A percentile compares a stretch with the other conserved stretches of the same genome.
Evolutionary conservation across 1,140 invertebrate genomes (phyloP).

Genomic region (Aphaenogaster rudis): DNA sequence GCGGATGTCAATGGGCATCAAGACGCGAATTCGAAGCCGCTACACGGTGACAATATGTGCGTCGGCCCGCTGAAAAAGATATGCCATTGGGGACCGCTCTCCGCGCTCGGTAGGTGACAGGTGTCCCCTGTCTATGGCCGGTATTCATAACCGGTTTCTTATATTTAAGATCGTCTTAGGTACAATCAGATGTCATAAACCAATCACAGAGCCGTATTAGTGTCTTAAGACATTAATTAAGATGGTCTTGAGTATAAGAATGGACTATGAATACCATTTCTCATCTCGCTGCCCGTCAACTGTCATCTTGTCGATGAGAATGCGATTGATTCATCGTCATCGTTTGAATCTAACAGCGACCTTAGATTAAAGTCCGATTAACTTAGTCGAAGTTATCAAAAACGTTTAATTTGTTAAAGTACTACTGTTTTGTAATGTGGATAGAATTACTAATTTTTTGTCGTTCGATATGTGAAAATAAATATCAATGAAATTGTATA

Average conservation of each 20-base stretch:
- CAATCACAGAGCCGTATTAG: too few relatives aligned
- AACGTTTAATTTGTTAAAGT: neutral
- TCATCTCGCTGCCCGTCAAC: neutral
- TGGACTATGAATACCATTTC: neutral
- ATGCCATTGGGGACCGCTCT: slow-evolving; percentile 93
- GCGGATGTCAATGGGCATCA: neutral
- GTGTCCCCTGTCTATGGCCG: neutral
- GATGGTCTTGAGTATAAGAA: too few relatives aligned
- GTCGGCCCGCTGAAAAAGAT: slow-evolving; percentile 88
- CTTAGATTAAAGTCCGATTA: neutral
- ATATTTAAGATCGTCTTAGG: too few relatives aligned
- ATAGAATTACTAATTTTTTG: neutral
- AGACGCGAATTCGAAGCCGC: neutral
- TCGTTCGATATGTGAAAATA: neutral
- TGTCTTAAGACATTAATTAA: neutral
- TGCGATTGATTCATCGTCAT: neutral
- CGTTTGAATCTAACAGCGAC: neutral
- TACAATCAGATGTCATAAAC: too few relatives aligned
- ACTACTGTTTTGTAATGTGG: neutral
- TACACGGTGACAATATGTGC: slow-evolving; percentile 85
- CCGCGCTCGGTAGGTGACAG: slow-evolving; percentile 89
- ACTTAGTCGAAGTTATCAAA: neutral
- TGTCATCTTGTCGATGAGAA: neutral
- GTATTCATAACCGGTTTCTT: too few relatives aligned
- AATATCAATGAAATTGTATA: neutral